Conservation (phyloP, 2,113 vertebrate genomes). For the Excalfactoria chinensis region DNA sequence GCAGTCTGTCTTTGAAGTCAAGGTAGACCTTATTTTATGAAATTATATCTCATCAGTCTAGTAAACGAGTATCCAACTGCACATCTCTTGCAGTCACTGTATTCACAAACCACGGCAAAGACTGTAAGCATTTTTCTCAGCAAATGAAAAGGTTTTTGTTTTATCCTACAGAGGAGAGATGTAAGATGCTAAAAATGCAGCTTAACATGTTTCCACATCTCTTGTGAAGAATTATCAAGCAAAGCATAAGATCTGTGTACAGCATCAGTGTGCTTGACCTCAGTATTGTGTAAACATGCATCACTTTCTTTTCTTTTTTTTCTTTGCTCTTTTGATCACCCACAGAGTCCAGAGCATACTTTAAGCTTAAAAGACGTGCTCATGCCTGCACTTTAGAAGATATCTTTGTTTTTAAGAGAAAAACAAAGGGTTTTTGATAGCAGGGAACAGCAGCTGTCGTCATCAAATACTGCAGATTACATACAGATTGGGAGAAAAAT, state of each 20-base stretch:
- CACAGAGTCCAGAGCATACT: not conserved
- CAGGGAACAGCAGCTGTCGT: not conserved
- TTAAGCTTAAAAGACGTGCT: not conserved
- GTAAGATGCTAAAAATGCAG: not conserved
- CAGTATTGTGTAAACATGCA: not conserved
- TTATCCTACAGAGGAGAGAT: not conserved
- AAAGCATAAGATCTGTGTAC: not conserved
- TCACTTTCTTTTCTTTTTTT: not conserved
- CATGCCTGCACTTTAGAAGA: not conserved
- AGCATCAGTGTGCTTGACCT: not conserved
- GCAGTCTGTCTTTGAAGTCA: not conserved
- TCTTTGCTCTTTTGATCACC: not conserved
- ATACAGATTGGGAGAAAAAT: not conserved
- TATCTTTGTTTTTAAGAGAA: not conserved
- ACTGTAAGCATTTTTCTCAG: not conserved
- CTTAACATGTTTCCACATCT: conserved; percentile 4
- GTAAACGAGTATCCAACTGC: not conserved
- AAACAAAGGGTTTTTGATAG: not conserved
- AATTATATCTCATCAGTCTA: not conserved
- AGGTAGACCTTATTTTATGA: not conserved
- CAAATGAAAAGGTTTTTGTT: not conserved
- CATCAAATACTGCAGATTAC: not conserved
- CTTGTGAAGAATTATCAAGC: conserved; percentile 1
- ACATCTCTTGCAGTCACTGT: not conserved
- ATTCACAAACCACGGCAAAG: not conserved